Evolutionary conservation across 2,797 vertebrate genomes (phyloP), one percentile per base, ranked within the genome.

Genomic region (Loriculus beryllinus): DNA sequence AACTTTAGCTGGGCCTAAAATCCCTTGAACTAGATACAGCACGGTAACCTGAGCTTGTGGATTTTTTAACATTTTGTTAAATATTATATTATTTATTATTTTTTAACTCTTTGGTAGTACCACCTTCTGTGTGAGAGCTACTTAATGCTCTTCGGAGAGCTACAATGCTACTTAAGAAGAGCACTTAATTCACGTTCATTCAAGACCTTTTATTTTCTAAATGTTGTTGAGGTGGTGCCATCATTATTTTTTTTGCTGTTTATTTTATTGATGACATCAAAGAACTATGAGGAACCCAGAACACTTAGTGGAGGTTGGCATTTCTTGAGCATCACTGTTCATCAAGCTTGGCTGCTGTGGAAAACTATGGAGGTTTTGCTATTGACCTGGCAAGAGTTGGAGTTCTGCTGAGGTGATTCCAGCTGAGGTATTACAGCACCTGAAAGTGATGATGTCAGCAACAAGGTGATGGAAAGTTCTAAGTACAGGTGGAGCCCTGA

Each of bases 1-100:
- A 97, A 96, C 84, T 77, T 86, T 81, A 97, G n/a, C 88, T 95
- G 63, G 40, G 52, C 84, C 80, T 96, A 90, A 96, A 93, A 68
- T 83, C 57, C 80, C 83, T 82, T 90, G 77, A 96, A 48, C 57
- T 91, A 43, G 72, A 95, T 87, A 94, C 10, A 64, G 1, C 37
- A n/a, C 52, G 76, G 67, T 72, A 51, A 67, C 45, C 45, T 40
- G 52, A 82, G 12, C 8, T 13, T 42, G 13, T 33, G 92, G 9
- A 0, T 78, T 71, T 86, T 75, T 76, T 1, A 37, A 70, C 12
- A 43, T 78, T 71, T 82, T 88, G 28, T 13, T 49, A 64, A 52
- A n/a, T 87, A 48, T 28, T 74, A 9, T 54, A 31, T 43, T 80
- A 28, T 65, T 75, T 75, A 14, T 69, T 69, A 12, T 48, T 45